These are phyloP conservation scores for Pterocles gutturalis DNA, from an alignment of 2,113 vertebrate species.

Conservation along the genomic window DNA sequence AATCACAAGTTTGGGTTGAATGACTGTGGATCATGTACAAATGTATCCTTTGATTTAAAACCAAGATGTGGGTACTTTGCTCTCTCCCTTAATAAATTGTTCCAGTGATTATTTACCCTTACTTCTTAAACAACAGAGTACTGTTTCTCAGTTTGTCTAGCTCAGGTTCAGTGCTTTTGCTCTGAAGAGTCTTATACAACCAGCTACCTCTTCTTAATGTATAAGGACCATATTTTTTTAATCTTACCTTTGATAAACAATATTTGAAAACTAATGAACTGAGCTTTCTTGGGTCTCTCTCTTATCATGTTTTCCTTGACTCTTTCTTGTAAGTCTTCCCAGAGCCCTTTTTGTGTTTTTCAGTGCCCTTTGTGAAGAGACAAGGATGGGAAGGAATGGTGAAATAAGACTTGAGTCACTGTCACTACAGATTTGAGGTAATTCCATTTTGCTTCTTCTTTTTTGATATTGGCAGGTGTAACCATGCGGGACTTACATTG, in stretches of 20 bases:
- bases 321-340: background rate
- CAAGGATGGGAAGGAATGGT: background rate
- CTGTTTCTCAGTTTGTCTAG: background rate
- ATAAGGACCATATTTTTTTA: background rate
- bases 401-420: background rate
- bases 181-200: background rate
- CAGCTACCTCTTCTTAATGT: background rate
- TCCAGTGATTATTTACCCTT: background rate
- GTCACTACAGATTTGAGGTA: background rate
- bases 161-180: background rate
- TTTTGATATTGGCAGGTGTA: background rate
- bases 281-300: background rate
- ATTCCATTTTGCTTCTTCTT: background rate
- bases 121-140: background rate
- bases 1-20: background rate
- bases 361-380: background rate
- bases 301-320: background rate
- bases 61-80: background rate
- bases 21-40: background rate
- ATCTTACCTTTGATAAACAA: background rate
- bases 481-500: background rate
- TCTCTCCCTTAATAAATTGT: background rate
- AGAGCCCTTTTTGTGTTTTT: background rate
- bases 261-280: background rate
- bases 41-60: background rate